Base-by-base conservation (phyloP, 2,113 vertebrate genomes). In the Megaleporinus macrocephalus region DNA sequence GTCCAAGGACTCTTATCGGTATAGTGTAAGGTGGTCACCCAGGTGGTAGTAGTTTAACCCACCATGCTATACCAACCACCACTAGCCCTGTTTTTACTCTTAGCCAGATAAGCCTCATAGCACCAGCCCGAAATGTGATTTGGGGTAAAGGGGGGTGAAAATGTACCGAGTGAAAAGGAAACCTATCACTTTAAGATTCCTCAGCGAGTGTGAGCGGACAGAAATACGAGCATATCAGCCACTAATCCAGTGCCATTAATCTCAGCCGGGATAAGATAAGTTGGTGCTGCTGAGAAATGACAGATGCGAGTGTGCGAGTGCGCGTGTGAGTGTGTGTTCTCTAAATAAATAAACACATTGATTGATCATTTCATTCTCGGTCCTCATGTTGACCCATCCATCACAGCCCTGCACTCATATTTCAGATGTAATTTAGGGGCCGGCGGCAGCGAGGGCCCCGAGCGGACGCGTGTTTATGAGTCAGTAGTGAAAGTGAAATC, bases 311-410 rank as follows among this genome's bases (percentile, higher is more conserved):
- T 65, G 24, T 63, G 24, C 24, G 24, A 16, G 0, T 63, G 24
- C 16, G 13, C 0, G 62, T 30, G 26, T 7, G 26, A 69, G 75
- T 29, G 63, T 79, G 57, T 15, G 15, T 81, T 68, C 74, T 70
- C 27, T 78, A 73, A 84, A 81, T 84, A 79, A 84, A 84, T 82
- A 82, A 81, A 70, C 82, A 76, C 16, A 2, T 68, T 82, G 76
- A 87, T 76, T 84, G 81, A 84, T 83, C 59, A 51, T 71, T 49
- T 76, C 59, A 76, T 82, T 81, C 72, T 33, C 59, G 62, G 51
- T 51, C 78, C 66, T 70, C 26, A 49, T 79, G 76, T 75, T 70
- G 63, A 78, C 73, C 73, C 77, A 88, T 86, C 83, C 55, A 83
- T 86, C 75, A 85, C n/a, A 29, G 41, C 57, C 36, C 27, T 66